A percentile compares a stretch with the other conserved stretches of the same genome.
Conservation (phyloP, 2,797 vertebrate species). For the Cichlasoma orientale region DNA sequence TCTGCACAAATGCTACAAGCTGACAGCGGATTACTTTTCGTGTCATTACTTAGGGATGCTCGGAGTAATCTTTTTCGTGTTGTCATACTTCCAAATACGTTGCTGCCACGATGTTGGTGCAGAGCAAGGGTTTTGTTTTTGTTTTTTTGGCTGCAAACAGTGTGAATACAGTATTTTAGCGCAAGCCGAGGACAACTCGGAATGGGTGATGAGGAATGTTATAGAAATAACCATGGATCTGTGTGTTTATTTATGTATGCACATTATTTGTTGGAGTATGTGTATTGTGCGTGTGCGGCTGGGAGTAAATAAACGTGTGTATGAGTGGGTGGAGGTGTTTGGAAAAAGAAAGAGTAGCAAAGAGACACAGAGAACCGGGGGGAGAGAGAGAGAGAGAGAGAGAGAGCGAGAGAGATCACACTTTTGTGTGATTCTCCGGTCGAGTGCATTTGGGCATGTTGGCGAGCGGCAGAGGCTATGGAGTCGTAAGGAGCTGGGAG, state of each 20-base stretch:
- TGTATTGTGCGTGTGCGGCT: constrained; percentile 25
- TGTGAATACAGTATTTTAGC: constrained; percentile 45
- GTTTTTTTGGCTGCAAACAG: constrained; percentile 23
- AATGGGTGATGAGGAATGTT: constrained; percentile 26
- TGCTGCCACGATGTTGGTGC: constrained; percentile 18
- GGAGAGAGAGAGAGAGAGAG: background rate
- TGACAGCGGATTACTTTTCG: constrained; percentile 55
- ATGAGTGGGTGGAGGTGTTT: constrained; percentile 39
- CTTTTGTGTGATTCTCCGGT: constrained; percentile 48
- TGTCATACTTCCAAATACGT: constrained; percentile 44
- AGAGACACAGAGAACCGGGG: constrained; percentile 6
- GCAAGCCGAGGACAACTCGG: constrained; percentile 34
- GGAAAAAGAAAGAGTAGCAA: constrained; percentile 1
- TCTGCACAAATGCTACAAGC: constrained; percentile 25
- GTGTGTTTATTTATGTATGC: background rate
- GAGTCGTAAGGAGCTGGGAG: constrained; percentile 48
- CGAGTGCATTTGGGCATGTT: constrained; percentile 41
- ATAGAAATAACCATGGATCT: constrained; percentile 10
- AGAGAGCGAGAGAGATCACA: constrained; percentile 27
- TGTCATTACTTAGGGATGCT: constrained; percentile 50
- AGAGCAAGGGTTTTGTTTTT: background rate
- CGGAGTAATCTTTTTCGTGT: constrained; percentile 43
- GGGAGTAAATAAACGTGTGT: constrained; percentile 40
- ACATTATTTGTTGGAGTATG: constrained; percentile 24
- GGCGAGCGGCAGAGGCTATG: constrained; percentile 30